These are phyloP conservation scores for Antheraea mylitta DNA, from an alignment of 1,140 invertebrate genomes.

Conservation along the genomic window DNA sequence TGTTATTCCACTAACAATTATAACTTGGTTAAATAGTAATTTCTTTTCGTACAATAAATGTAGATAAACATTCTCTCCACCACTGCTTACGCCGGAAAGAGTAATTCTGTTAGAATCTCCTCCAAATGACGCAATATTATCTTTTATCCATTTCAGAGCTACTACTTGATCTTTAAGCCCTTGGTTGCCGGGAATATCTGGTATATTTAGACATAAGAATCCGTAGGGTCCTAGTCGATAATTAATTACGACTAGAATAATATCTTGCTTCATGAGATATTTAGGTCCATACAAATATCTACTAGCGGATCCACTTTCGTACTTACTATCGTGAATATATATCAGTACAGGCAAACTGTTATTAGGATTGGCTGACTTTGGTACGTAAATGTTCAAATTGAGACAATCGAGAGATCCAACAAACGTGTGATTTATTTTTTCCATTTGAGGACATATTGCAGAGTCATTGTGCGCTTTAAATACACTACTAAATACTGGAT, in stretches of 20 bases:
- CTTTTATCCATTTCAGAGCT: constrained; percentile 82
- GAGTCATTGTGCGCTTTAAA: constrained; percentile 35
- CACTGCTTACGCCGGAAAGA: constrained; percentile 83
- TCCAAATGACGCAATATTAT: constrained; percentile 84
- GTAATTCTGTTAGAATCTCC: constrained; percentile 83
- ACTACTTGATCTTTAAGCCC: constrained; percentile 84
- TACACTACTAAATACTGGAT: constrained; percentile 24
- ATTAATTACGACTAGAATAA: constrained; percentile 81
- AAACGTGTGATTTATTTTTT: constrained; percentile 21
- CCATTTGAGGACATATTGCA: constrained; percentile 29
- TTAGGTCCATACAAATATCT: constrained; percentile 68
- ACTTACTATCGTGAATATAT: constrained; percentile 85
- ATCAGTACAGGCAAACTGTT: constrained; percentile 81
- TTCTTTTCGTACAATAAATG: constrained; percentile 28
- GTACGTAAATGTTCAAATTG: constrained; percentile 47
- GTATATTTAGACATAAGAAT: constrained; percentile 83
- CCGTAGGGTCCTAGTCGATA: constrained; percentile 82
- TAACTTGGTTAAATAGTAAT: constrained; percentile 35
- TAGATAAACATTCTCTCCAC: constrained; percentile 60
- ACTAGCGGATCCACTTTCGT: constrained; percentile 72
- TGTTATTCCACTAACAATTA: constrained; percentile 33
- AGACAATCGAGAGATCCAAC: constrained; percentile 39
- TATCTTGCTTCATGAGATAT: constrained; percentile 75
- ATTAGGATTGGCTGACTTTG: constrained; percentile 22
- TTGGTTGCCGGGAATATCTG: constrained; percentile 84